These are phyloP conservation scores for Holothuria scabra DNA, from an alignment of 53 echinoderm and acorn worm genomes.

Conservation along the genomic window DNA sequence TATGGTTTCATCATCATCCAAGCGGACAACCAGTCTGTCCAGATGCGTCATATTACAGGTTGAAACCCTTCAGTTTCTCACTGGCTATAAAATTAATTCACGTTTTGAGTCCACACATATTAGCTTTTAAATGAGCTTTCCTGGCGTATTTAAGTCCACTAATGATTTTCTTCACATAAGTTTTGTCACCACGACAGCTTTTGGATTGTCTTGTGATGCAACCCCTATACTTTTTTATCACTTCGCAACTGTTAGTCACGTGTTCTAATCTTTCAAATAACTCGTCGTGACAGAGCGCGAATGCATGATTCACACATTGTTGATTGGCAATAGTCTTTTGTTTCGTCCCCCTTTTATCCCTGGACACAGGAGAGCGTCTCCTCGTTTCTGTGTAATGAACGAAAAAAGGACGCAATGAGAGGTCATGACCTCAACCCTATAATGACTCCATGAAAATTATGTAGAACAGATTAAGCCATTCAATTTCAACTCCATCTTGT, in stretches of 20 bases:
- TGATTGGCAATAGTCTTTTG: background rate
- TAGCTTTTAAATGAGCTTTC: background rate
- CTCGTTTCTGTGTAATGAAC: conserved; percentile 50
- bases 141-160: conserved; percentile 36
- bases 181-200: conserved; percentile 19
- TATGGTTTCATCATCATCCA: too few relatives aligned
- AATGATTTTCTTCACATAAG: conserved; percentile 17
- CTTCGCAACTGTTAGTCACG: background rate
- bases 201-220: background rate
- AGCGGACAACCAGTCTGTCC: too few relatives aligned
- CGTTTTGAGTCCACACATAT: conserved; percentile 29
- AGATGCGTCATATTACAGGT: too few relatives aligned
- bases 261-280: background rate
- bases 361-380: conserved; percentile 36
- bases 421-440: background rate
- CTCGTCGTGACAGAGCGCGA: conserved; percentile 10
- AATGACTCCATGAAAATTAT: too few relatives aligned
- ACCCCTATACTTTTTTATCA: conserved; percentile 19
- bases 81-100: background rate
- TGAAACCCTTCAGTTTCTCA: too few relatives aligned
- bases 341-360: background rate
- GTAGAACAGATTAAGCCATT: too few relatives aligned
- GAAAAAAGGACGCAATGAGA: conserved; percentile 42
- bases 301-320: conserved; percentile 14
- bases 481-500: too few relatives aligned